Evolutionary conservation across 2,113 vertebrate genomes (phyloP).

Genomic region (Tyto alba): DNA sequence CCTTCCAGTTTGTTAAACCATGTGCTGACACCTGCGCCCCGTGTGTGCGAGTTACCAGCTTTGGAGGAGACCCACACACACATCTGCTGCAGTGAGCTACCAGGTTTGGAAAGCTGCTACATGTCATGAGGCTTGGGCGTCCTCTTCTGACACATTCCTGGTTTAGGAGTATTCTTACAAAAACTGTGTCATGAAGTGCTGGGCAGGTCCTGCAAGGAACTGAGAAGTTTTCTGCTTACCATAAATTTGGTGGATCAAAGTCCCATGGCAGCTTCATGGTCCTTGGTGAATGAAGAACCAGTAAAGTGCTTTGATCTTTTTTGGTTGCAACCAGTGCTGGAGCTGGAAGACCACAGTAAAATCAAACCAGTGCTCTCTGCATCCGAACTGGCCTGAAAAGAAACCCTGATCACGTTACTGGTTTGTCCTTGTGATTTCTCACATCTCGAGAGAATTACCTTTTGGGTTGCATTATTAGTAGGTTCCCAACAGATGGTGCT

Average conservation of each 20-base stretch:
- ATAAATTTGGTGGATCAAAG: not conserved
- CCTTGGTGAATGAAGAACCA: not conserved
- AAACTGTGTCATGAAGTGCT: not conserved
- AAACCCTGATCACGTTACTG: not conserved
- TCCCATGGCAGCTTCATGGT: fast-evolving
- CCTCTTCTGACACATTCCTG: not conserved
- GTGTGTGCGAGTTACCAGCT: not conserved
- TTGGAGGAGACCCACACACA: not conserved
- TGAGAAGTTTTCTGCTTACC: not conserved
- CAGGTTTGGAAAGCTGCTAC: not conserved
- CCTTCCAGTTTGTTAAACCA: not conserved
- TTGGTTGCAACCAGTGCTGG: not conserved
- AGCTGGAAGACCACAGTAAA: not conserved
- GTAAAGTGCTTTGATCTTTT: not conserved
- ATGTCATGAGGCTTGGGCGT: not conserved
- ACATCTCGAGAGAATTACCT: not conserved
- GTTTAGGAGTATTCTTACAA: not conserved
- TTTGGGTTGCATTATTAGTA: conserved; percentile 8
- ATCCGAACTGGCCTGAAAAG: not conserved
- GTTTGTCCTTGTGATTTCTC: not conserved
- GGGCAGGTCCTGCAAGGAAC: not conserved
- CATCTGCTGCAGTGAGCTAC: not conserved
- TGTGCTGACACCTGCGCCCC: not conserved
- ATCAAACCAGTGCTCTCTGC: not conserved
- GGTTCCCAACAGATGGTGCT: conserved; percentile 55